A percentile compares a stretch with the other conserved stretches of the same genome.
These are phyloP conservation scores for Amazona ochrocephala DNA, from an alignment of 2,797 vertebrate species.

Conservation along the genomic window DNA sequence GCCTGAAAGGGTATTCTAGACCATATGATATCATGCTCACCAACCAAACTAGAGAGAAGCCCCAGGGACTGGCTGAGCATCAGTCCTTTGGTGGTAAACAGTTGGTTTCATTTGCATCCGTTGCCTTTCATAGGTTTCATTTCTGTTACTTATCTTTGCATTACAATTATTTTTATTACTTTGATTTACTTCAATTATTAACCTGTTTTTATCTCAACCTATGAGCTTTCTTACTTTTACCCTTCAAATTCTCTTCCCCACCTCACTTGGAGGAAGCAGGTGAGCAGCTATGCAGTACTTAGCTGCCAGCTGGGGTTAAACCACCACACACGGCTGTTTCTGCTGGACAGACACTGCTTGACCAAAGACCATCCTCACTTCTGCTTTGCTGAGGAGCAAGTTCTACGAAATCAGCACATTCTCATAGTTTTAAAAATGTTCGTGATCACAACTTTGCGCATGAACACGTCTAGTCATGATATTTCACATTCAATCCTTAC, in stretches of 20 bases:
- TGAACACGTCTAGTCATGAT: neutral
- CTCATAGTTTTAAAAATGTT: neutral
- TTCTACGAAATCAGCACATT: neutral
- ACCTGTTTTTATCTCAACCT: neutral
- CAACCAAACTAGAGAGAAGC: neutral
- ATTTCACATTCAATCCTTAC: neutral
- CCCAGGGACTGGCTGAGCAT: neutral
- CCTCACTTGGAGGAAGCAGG: neutral
- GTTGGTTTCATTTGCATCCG: neutral
- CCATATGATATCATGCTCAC: neutral
- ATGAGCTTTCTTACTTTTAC: neutral
- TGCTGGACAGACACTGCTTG: rapidly evolving
- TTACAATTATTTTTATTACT: neutral
- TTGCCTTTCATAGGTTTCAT: neutral
- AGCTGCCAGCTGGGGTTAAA: neutral
- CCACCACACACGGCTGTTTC: neutral
- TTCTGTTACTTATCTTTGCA: neutral
- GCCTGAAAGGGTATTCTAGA: neutral
- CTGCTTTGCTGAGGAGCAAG: neutral
- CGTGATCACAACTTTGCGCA: neutral
- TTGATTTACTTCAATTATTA: neutral
- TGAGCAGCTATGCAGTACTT: neutral
- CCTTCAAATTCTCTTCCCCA: neutral
- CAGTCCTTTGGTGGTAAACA: neutral
- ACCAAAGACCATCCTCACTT: neutral